These are phyloP conservation scores for Heterodera carotae DNA, from an alignment of 1,140 invertebrate species.

Conservation along the genomic window DNA sequence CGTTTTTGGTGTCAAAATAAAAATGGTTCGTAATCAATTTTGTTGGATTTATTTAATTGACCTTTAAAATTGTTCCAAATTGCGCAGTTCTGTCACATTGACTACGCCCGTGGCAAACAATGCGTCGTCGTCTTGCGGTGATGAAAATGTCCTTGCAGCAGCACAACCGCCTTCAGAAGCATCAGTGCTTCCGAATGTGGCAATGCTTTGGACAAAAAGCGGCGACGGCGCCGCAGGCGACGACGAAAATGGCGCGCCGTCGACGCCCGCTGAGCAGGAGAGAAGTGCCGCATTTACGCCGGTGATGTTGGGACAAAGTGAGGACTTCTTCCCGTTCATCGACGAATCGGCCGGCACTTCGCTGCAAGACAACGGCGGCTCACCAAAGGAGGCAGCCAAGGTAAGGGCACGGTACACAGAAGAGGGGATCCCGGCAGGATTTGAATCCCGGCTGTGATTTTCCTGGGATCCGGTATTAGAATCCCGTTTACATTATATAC, in stretches of 20 bases:
- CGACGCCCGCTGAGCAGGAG: background rate
- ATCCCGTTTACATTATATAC: no score
- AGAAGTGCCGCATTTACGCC: slow-evolving; percentile 66
- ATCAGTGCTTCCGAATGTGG: background rate
- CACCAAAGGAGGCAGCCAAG: background rate
- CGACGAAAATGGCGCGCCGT: background rate
- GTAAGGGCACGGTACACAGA: background rate
- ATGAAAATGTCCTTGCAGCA: background rate
- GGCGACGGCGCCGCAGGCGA: slow-evolving; percentile 15
- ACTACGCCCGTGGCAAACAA: slow-evolving; percentile 4
- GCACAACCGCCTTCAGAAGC: background rate
- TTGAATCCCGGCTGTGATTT: no score
- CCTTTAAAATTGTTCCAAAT: no score
- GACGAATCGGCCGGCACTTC: slow-evolving; percentile 19
- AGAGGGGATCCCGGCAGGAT: no score
- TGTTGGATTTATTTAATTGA: no score
- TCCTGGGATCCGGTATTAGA: no score
- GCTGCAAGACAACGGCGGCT: background rate
- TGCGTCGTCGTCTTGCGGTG: background rate
- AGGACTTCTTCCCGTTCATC: slow-evolving; percentile 23
- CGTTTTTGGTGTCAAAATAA: no score
- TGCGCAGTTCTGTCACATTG: background rate
- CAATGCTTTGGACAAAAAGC: background rate
- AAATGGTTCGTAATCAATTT: no score
- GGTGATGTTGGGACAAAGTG: background rate